These are phyloP conservation scores for Ivindomyrus marchei DNA, from an alignment of 2,113 vertebrate species.

Conservation along the genomic window DNA sequence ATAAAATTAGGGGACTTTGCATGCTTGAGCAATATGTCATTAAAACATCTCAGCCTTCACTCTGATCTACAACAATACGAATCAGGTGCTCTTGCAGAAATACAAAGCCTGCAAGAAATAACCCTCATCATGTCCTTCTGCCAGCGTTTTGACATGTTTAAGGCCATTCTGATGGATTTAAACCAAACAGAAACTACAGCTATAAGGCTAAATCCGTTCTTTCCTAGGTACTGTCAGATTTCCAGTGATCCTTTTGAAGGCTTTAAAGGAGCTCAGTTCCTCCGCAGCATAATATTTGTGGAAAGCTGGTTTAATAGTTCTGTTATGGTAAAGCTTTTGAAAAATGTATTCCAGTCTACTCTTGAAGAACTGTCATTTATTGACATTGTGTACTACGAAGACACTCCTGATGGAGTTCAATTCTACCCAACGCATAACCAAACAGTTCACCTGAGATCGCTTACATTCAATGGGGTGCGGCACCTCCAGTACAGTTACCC, in stretches of 20 bases:
- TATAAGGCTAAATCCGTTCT: slow-evolving; percentile 24
- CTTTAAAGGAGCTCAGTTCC: background rate
- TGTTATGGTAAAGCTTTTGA: slow-evolving; percentile 35
- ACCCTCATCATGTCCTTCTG: slow-evolving; percentile 47
- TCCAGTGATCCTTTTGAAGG: slow-evolving; percentile 33
- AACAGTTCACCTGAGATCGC: slow-evolving; percentile 29
- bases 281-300: slow-evolving; percentile 42
- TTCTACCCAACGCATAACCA: slow-evolving; percentile 43
- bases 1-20: slow-evolving; percentile 42
- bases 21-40: slow-evolving; percentile 26
- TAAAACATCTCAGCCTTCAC: slow-evolving; percentile 41
- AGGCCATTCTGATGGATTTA: slow-evolving; percentile 40
- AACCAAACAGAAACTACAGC: slow-evolving; percentile 29
- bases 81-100: slow-evolving; percentile 38
- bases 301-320: slow-evolving; percentile 49
- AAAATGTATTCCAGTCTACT: slow-evolving; percentile 42
- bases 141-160: slow-evolving; percentile 41
- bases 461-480: slow-evolving; percentile 40
- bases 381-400: slow-evolving; percentile 53
- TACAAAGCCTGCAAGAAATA: slow-evolving; percentile 36
- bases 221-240: slow-evolving; percentile 41
- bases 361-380: slow-evolving; percentile 38
- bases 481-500: slow-evolving; percentile 52
- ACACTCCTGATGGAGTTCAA: slow-evolving; percentile 44
- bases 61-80: slow-evolving; percentile 41